Percentiles rank a stretch among this genome's conserved stretches.
Evolutionary conservation across 2,113 vertebrate species (phyloP).

Genomic region (Plectropomus leopardus): DNA sequence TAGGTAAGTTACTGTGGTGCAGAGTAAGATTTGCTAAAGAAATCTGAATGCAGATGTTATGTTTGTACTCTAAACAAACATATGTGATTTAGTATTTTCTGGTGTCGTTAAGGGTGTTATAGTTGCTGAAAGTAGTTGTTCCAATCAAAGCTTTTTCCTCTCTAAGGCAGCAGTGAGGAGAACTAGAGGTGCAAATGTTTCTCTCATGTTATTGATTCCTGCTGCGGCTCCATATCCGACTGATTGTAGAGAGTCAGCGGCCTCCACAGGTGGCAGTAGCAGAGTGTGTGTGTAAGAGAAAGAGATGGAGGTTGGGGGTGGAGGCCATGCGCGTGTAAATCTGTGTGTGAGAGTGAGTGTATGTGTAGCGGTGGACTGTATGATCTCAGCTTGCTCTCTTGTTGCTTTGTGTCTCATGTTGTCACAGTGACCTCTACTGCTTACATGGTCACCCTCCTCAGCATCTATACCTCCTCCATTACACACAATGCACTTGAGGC

Average conservation of each 20-base stretch:
- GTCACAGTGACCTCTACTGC: constrained; percentile 83
- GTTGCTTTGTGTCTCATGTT: constrained; percentile 62
- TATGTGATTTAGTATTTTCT: background rate
- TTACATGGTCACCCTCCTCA: constrained; percentile 36
- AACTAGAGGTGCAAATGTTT: constrained; percentile 29
- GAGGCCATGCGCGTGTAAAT: constrained; percentile 9
- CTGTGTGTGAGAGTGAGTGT: background rate
- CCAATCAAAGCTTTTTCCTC: background rate
- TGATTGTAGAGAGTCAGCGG: constrained; percentile 38
- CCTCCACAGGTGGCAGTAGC: constrained; percentile 37
- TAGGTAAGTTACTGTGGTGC: background rate
- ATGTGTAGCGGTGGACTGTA: constrained; percentile 3
- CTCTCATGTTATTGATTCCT: constrained; percentile 46
- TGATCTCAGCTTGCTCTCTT: constrained; percentile 38
- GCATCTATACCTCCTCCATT: constrained; percentile 19
- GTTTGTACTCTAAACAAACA: background rate
- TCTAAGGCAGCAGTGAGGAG: background rate
- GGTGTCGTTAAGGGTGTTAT: background rate
- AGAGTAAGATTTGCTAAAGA: background rate
- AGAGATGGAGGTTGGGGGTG: background rate
- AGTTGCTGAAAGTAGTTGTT: background rate
- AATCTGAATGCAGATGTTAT: background rate
- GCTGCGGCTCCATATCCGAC: constrained; percentile 29
- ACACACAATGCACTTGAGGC: background rate
- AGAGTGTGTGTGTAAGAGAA: background rate